phyloP scores from a whole-genome alignment of 2,797 vertebrate species.

The Poecilia gillii region DNA sequence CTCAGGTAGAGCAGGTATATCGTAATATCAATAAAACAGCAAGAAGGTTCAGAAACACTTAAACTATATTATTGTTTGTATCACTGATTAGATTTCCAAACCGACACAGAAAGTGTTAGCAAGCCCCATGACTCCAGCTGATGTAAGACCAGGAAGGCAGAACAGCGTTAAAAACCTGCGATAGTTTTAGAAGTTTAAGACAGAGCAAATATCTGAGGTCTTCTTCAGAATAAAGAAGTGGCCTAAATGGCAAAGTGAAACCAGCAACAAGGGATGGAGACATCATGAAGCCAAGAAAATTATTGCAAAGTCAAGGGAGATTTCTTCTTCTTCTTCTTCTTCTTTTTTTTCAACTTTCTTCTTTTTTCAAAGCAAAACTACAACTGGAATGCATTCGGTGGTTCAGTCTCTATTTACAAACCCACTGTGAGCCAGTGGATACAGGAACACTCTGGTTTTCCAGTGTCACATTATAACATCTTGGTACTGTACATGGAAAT shows the following conservation, averaged over 20 bases:
- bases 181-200: constrained; percentile 64
- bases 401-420: constrained; percentile 64
- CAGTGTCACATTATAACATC: constrained; percentile 58
- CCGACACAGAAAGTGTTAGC: constrained; percentile 61
- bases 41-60: constrained; percentile 81
- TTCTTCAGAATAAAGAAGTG: constrained; percentile 58
- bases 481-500: constrained; percentile 62
- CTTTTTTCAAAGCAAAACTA: constrained; percentile 62
- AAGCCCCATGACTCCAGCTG: constrained; percentile 57
- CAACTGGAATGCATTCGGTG: constrained; percentile 56
- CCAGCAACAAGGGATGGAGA: constrained; percentile 65
- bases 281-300: constrained; percentile 73
- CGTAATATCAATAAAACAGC: constrained; percentile 82
- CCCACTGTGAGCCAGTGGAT: constrained; percentile 57
- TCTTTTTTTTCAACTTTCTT: constrained; percentile 44
- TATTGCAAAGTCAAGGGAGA: constrained; percentile 79
- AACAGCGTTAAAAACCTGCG: constrained; percentile 58
- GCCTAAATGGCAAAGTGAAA: constrained; percentile 64
- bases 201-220: constrained; percentile 70
- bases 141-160: constrained; percentile 62
- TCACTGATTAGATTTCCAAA: constrained; percentile 59
- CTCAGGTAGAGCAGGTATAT: constrained; percentile 75
- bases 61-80: constrained; percentile 78
- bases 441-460: constrained; percentile 51
- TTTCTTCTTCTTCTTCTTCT: constrained; percentile 21